Percentiles rank a stretch among this genome's conserved stretches.
phyloP scores from a whole-genome alignment of 2,797 vertebrate genomes.

The Knipowitschia caucasica region DNA sequence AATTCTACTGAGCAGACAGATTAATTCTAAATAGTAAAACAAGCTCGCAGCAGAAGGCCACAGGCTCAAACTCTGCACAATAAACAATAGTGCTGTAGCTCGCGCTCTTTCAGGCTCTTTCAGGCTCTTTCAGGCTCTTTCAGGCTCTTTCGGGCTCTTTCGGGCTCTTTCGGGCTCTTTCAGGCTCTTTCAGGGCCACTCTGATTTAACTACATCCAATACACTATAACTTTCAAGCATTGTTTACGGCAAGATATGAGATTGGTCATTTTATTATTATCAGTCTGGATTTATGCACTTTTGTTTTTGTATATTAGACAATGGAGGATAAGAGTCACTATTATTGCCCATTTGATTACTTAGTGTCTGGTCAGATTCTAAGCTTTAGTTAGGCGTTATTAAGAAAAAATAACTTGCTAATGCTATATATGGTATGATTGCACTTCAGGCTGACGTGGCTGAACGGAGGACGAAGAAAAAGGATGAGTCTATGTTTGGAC shows the following conservation, averaged over 20 bases:
- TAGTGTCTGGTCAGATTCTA: not conserved
- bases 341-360: not conserved
- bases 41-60: not conserved
- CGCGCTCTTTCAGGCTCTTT: not conserved
- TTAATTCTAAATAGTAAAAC: constrained; percentile 7
- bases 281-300: not conserved
- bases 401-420: not conserved
- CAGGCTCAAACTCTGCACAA: not conserved
- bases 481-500: too few species aligned
- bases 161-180: too few species aligned
- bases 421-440: not conserved
- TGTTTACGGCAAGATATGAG: too few species aligned
- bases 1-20: not conserved
- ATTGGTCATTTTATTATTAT: not conserved
- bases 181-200: too few species aligned
- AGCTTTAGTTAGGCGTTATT: not conserved
- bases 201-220: too few species aligned
- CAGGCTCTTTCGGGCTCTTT: too few species aligned
- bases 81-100: not conserved
- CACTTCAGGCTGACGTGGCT: too few species aligned
- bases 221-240: too few species aligned
- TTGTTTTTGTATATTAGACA: not conserved
- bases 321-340: not conserved
- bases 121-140: too few species aligned
- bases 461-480: too few species aligned